Evolutionary conservation across 1,140 invertebrate species (phyloP).

Genomic region (Rhysida immarginata): DNA sequence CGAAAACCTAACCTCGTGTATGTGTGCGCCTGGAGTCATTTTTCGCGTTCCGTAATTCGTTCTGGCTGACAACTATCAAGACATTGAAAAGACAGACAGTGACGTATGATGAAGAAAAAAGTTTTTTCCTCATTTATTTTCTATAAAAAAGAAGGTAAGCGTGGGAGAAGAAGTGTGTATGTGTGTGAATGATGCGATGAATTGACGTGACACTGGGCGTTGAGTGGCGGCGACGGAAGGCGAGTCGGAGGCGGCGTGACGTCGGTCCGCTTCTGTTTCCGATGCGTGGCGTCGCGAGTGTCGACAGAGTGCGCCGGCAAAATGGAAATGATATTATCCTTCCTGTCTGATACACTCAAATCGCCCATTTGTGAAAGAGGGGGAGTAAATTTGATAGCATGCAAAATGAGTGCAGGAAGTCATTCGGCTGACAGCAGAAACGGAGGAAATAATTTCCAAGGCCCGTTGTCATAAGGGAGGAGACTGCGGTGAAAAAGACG

Average conservation of each 20-base stretch:
- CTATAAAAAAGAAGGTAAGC: too few relatives aligned
- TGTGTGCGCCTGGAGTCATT: too few relatives aligned
- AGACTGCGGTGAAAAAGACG: too few relatives aligned
- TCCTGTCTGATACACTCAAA: not conserved
- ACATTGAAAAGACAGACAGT: too few relatives aligned
- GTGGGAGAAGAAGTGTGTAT: too few relatives aligned
- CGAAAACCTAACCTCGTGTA: too few relatives aligned
- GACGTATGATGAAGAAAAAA: too few relatives aligned
- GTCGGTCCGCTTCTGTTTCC: not conserved
- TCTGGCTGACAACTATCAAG: too few relatives aligned
- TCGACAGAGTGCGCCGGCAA: not conserved
- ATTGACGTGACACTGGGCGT: too few relatives aligned
- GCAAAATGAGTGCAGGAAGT: not conserved
- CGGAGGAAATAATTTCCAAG: not conserved
- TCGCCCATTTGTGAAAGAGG: not conserved
- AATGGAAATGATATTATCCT: conserved; percentile 3
- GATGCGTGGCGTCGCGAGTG: not conserved
- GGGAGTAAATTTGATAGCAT: not conserved
- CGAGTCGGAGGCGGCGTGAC: not conserved
- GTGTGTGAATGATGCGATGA: too few relatives aligned
- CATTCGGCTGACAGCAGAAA: conserved; percentile 4
- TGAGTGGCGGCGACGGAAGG: not conserved
- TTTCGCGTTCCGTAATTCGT: too few relatives aligned
- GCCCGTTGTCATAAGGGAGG: not conserved
- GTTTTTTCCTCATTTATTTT: too few relatives aligned